Conservation (phyloP, 2,888 invertebrate genomes). For the Drosophila merina region DNA sequence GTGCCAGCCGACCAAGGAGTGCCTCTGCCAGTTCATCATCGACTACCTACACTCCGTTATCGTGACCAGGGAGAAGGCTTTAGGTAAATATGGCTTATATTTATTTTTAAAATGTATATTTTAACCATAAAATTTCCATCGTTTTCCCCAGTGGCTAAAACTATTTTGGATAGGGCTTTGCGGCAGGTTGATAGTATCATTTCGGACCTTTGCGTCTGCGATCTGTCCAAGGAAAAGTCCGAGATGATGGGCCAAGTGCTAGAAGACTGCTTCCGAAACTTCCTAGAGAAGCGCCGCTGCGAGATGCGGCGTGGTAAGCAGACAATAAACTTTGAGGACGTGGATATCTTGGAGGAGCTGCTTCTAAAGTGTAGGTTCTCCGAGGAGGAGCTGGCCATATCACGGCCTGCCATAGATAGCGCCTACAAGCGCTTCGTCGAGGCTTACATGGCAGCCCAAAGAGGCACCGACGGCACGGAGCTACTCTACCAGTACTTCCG, state of each 20-base stretch:
- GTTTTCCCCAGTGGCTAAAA: conserved; percentile 68
- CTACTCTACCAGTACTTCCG: conserved; percentile 77
- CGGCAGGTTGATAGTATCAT: conserved; percentile 80
- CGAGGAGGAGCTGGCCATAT: conserved; percentile 73
- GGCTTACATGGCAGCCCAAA: conserved; percentile 77
- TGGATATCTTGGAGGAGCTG: conserved; percentile 80
- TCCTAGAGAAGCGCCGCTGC: conserved; percentile 73
- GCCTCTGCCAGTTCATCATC: conserved; percentile 88
- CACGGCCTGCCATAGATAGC: conserved; percentile 77
- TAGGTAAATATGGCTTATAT: conserved; percentile 58
- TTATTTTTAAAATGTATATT: too few species aligned
- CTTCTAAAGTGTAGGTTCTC: conserved; percentile 78
- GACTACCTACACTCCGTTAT: conserved; percentile 88
- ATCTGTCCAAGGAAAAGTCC: conserved; percentile 73
- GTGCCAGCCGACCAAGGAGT: conserved; percentile 85
- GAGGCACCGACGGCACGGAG: conserved; percentile 77
- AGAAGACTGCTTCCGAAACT: conserved; percentile 81
- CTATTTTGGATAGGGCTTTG: conserved; percentile 75
- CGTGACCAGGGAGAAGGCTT: conserved; percentile 86
- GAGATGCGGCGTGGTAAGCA: conserved; percentile 65
- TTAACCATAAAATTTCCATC: too few species aligned
- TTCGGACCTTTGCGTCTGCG: conserved; percentile 76
- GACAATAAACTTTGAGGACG: conserved; percentile 69
- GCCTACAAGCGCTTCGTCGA: conserved; percentile 81
- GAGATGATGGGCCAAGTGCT: conserved; percentile 72